Evolutionary conservation across 2,888 invertebrate species (phyloP), one percentile per base, ranked within the genome.

Genomic region (Lottia gigantea): DNA sequence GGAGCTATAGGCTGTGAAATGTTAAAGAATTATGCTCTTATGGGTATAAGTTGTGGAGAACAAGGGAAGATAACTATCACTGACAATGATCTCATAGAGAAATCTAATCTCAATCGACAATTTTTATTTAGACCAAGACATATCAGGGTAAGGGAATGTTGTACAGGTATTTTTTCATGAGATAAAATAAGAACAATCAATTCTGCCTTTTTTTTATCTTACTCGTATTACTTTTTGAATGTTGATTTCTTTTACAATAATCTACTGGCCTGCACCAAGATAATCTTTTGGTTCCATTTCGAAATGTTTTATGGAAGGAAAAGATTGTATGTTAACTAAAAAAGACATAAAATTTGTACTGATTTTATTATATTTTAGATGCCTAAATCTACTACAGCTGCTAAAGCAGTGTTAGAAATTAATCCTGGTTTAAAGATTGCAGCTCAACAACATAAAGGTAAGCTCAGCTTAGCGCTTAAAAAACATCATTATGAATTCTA

Each of bases 1-100:
- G 89, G 89, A 40, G 89, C 89, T n/a, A 89, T 89, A 67, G 89
- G 89, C 45, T 89, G 89, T 84, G 89, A 89, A 74, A 84, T 89
- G 82, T 76, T 89, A 72, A 89, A 89, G 83, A 87, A 88, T 68
- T 89, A 87, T 76, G 88, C 89, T 16, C 68, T 88, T 69, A 72
- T 88, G 63, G 88, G 88, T 19, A 75, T 87, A 1, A 83, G 78
- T 7, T 78, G 82, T 19, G 72, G 75, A 19, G 72, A 66, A 7
- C 68, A 76, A 40, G 85, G 85, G 62, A 67, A 80, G 83, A 79
- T 88, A 45, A 85, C 85, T 19, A 84, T 88, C n/a, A 89, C 89
- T 46, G 89, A 89, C 74, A 84, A 88, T 77, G 89, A 89, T 76
- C 73, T 88, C 47, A 89, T 89, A 45, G 89, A 89, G 76, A 89